These are phyloP conservation scores for Lophochroa leadbeateri DNA, from an alignment of 2,113 vertebrate species.

Conservation along the genomic window DNA sequence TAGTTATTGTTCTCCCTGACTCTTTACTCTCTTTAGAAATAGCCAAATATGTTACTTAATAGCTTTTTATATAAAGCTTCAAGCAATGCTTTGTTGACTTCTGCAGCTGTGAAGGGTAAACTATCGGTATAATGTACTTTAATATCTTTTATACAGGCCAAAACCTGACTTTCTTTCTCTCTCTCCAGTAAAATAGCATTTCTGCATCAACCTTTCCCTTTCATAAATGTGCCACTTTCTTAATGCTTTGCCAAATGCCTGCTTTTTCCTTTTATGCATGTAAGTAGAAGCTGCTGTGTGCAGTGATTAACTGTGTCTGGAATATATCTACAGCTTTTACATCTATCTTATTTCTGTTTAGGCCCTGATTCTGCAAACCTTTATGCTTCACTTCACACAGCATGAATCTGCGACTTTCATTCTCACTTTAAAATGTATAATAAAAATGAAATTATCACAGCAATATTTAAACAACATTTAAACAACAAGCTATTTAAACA, in stretches of 20 bases:
- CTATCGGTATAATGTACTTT: neutral
- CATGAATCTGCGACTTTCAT: neutral
- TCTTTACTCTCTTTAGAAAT: neutral
- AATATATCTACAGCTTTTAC: neutral
- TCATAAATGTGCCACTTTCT: neutral
- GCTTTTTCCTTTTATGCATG: neutral
- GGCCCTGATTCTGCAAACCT: conserved; percentile 20
- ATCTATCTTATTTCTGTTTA: neutral
- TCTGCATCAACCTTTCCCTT: neutral
- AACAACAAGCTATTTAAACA: neutral
- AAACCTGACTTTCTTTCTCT: neutral
- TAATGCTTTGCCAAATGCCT: neutral
- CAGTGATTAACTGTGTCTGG: neutral
- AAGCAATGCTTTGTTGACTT: neutral
- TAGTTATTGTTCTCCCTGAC: neutral
- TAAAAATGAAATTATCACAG: neutral
- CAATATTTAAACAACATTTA: conserved; percentile 18
- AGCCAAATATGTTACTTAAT: neutral
- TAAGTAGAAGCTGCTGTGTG: neutral
- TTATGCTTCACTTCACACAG: neutral
- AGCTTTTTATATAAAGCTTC: neutral
- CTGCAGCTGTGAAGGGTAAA: neutral
- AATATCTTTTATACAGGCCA: neutral
- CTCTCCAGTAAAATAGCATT: neutral
- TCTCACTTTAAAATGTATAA: neutral